Evolutionary conservation across 2,888 invertebrate species (phyloP).

Genomic region (Archips crataeganus): DNA sequence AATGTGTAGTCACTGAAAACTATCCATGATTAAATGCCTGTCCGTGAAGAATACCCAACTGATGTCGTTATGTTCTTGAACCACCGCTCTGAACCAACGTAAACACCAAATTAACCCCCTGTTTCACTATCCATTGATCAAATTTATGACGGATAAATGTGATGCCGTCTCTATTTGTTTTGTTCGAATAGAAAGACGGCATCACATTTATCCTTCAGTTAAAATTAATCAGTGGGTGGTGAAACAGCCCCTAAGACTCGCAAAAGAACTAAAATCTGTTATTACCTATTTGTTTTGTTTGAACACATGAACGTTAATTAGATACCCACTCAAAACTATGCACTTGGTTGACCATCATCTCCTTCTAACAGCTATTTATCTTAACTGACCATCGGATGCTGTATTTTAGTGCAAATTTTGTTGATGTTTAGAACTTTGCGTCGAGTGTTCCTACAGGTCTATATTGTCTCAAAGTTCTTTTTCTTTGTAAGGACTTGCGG

Average conservation of each 20-base stretch:
- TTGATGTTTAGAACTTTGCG: not conserved
- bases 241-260: too few relatives aligned
- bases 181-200: too few relatives aligned
- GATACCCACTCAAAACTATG: not conserved
- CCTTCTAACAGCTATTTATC: not conserved
- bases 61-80: not conserved
- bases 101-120: too few relatives aligned
- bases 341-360: conserved; percentile 3
- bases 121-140: too few relatives aligned
- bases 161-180: too few relatives aligned
- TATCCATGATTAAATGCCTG: not conserved
- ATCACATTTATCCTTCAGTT: too few relatives aligned
- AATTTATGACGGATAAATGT: too few relatives aligned
- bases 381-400: not conserved
- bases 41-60: not conserved
- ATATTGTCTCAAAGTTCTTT: not conserved
- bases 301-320: not conserved
- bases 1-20: not conserved
- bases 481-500: not conserved
- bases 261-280: not conserved
- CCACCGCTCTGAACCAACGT: too few relatives aligned
- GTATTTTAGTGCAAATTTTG: not conserved
- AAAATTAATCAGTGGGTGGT: too few relatives aligned
- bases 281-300: not conserved
- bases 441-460: not conserved